Percentiles rank a stretch among this genome's conserved stretches.
Evolutionary conservation across 2,888 invertebrate species (phyloP).

Genomic region (Melieria crassipennis): DNA sequence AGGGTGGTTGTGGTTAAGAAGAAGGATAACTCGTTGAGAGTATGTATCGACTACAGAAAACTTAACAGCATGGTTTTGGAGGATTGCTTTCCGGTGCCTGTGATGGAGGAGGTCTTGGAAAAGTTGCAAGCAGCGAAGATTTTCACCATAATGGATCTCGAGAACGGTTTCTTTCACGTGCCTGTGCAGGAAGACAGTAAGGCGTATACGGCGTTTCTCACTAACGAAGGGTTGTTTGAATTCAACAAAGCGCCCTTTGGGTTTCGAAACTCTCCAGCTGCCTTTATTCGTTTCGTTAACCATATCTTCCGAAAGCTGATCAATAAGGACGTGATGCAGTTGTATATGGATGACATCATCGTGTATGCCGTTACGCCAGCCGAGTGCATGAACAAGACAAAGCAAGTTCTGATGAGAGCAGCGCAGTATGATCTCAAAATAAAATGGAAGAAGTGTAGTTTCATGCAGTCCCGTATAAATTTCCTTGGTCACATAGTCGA

Average conservation of each 20-base stretch:
- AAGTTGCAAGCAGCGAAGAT: neutral
- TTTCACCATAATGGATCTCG: neutral
- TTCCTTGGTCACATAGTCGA: slow-evolving; percentile 32
- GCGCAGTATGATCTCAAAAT: slow-evolving; percentile 17
- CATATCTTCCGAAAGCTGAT: slow-evolving; percentile 30
- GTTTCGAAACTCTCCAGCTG: slow-evolving; percentile 31
- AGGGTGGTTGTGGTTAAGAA: slow-evolving; percentile 32
- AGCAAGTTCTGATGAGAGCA: slow-evolving; percentile 2
- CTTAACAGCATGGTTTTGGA: slow-evolving; percentile 57
- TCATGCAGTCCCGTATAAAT: slow-evolving; percentile 21
- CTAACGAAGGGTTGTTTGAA: slow-evolving; percentile 24
- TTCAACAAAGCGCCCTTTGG: slow-evolving; percentile 35
- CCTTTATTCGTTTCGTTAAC: slow-evolving; percentile 32
- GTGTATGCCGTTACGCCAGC: neutral
- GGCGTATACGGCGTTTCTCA: slow-evolving; percentile 31
- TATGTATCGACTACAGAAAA: slow-evolving; percentile 60
- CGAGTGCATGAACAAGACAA: neutral
- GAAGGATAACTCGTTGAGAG: slow-evolving; percentile 30
- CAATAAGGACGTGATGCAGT: slow-evolving; percentile 29
- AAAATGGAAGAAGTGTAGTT: slow-evolving; percentile 30
- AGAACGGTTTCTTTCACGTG: neutral
- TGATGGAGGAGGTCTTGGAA: slow-evolving; percentile 32
- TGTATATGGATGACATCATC: slow-evolving; percentile 19
- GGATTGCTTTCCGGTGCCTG: slow-evolving; percentile 54
- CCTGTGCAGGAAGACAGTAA: slow-evolving; percentile 27